Conservation (phyloP, 2,113 vertebrate species). For the Arvicanthis niloticus region DNA sequence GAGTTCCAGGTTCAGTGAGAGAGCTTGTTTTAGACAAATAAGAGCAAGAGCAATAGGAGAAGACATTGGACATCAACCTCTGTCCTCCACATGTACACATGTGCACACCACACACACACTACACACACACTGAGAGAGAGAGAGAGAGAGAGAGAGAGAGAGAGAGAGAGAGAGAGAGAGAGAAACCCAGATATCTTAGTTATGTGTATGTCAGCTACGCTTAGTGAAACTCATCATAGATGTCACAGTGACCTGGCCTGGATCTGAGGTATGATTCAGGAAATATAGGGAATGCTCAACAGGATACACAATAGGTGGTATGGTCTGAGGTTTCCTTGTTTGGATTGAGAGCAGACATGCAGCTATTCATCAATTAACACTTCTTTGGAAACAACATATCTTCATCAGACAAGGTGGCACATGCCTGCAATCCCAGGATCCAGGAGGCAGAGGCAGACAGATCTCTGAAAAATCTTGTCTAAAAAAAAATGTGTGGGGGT, state of each 20-base stretch:
- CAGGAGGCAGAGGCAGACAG: background rate
- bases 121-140: background rate
- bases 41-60: background rate
- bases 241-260: background rate
- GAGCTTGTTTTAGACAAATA: background rate
- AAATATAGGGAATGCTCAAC: background rate
- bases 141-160: background rate
- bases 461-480: background rate
- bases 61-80: background rate
- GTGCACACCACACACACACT: background rate
- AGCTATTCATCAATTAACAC: slow-evolving; percentile 12
- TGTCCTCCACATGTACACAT: background rate
- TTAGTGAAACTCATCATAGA: background rate
- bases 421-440: background rate
- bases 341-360: background rate
- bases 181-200: background rate
- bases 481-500: background rate
- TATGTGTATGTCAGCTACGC: background rate
- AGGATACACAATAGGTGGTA: background rate
- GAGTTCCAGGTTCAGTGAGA: background rate
- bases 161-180: background rate
- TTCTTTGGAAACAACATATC: slow-evolving; percentile 2
- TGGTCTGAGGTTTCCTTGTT: background rate
- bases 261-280: background rate
- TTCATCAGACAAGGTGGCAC: background rate